Evolutionary conservation across 2,797 vertebrate species (phyloP).

Genomic region (Anguilla marmorata): DNA sequence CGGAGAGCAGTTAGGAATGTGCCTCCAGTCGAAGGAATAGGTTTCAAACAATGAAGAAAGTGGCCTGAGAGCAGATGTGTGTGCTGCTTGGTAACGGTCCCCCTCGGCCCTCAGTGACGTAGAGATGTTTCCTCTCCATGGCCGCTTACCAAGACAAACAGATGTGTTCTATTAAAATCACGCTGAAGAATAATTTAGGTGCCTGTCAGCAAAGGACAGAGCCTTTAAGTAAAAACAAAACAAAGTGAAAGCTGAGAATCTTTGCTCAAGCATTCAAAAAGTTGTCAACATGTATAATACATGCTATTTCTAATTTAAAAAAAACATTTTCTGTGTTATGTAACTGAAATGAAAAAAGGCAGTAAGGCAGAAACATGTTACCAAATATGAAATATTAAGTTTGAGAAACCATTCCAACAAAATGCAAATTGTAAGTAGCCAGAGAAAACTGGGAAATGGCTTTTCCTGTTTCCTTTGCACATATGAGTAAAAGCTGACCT

Average conservation of each 20-base stretch:
- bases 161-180: neutral
- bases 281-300: neutral
- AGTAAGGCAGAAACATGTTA: neutral
- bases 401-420: neutral
- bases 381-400: neutral
- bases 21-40: neutral
- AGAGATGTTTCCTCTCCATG: neutral
- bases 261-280: neutral
- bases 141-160: neutral
- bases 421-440: neutral
- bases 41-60: neutral
- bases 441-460: neutral
- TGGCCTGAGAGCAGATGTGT: conserved; percentile 2
- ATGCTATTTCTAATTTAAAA: neutral
- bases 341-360: neutral
- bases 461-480: neutral
- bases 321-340: neutral
- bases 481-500: neutral
- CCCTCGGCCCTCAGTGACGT: neutral
- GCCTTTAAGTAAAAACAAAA: neutral
- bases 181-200: neutral
- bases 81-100: neutral
- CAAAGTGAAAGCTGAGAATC: neutral
- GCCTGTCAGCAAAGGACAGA: neutral
- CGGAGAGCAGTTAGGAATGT: neutral